These are phyloP conservation scores for Hyles lineata DNA, from an alignment of 2,888 invertebrate genomes.

Conservation along the genomic window DNA sequence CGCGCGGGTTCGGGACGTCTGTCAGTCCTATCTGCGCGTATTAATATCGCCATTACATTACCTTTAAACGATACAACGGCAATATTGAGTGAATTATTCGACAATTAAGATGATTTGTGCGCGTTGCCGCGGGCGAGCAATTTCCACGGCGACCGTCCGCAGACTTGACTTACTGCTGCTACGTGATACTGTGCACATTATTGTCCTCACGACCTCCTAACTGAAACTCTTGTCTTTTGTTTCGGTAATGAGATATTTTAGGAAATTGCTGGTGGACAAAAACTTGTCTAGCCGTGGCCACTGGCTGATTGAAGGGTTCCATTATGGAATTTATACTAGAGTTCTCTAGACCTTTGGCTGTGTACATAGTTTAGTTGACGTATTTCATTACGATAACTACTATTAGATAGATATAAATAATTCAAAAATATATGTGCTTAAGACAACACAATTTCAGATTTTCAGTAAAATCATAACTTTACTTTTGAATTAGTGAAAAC, in stretches of 20 bases:
- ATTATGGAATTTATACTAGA: no score
- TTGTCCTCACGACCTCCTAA: constrained; percentile 7
- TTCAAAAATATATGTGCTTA: no score
- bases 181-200: constrained; percentile 25
- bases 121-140: constrained; percentile 28
- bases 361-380: no score
- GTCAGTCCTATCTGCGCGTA: constrained; percentile 6
- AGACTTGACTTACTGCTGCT: constrained; percentile 13
- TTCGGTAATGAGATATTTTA: neutral
- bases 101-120: constrained; percentile 34
- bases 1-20: neutral
- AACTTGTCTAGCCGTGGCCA: no score
- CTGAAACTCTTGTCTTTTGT: constrained; percentile 14
- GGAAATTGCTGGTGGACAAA: neutral
- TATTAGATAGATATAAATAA: no score
- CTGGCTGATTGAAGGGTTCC: no score
- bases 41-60: constrained; percentile 26
- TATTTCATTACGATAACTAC: no score
- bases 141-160: constrained; percentile 27
- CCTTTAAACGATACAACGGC: constrained; percentile 24
- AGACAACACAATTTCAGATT: no score
- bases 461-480: no score
- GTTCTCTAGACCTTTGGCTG: no score
- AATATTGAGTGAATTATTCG: constrained; percentile 32
- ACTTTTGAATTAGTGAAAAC: no score